Conservation (phyloP, 2,797 vertebrate species). For the Echiichthys vipera region DNA sequence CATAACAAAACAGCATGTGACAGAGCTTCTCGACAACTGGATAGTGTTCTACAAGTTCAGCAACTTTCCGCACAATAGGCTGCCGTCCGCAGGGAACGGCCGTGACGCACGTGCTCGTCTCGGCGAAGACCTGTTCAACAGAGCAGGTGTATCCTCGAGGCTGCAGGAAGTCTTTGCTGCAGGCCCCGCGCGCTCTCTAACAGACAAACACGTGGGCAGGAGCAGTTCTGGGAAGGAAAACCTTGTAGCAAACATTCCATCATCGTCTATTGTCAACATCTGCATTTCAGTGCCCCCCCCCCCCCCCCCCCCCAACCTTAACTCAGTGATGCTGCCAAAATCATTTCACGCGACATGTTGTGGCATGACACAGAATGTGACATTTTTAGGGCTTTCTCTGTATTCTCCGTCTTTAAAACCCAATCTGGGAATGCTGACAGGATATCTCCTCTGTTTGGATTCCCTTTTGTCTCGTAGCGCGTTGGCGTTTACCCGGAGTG, state of each 20-base stretch:
- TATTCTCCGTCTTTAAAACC: conserved; percentile 41
- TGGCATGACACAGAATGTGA: conserved; percentile 45
- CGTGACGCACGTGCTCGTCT: conserved; percentile 34
- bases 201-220: conserved; percentile 52
- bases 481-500: conserved; percentile 23
- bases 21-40: conserved; percentile 13
- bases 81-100: conserved; percentile 27
- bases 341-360: conserved; percentile 36
- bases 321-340: conserved; percentile 17
- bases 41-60: conserved; percentile 61
- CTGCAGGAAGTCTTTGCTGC: conserved; percentile 63
- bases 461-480: conserved; percentile 30
- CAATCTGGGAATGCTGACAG: conserved; percentile 64
- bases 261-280: conserved; percentile 59
- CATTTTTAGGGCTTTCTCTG: conserved; percentile 48
- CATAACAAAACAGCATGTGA: conserved; percentile 9
- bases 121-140: conserved; percentile 46
- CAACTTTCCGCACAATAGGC: conserved; percentile 61
- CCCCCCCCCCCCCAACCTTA: neutral
- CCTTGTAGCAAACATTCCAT: conserved; percentile 20
- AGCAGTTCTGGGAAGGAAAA: conserved; percentile 48
- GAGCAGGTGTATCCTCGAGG: conserved; percentile 80
- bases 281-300: conserved; percentile 1
- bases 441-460: conserved; percentile 26
- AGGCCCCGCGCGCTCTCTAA: conserved; percentile 39